A percentile compares a stretch with the other conserved stretches of the same genome.
Evolutionary conservation across 2,113 vertebrate species (phyloP).

Genomic region (Crotalus tigris): DNA sequence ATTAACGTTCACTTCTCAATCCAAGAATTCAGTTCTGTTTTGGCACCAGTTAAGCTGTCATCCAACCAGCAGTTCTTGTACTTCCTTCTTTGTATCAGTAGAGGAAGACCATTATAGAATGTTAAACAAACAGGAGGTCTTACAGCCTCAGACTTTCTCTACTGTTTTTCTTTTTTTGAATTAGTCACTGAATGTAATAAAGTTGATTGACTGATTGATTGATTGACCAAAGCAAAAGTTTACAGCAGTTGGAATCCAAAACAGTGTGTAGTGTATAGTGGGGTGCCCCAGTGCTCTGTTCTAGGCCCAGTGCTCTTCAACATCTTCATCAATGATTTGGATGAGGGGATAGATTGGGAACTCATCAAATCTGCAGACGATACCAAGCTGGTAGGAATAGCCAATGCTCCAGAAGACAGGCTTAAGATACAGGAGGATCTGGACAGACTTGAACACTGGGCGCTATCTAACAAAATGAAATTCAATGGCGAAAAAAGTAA

Average conservation of each 20-base stretch:
- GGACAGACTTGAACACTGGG: too few relatives aligned
- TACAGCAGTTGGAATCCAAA: not conserved
- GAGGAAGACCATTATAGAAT: not conserved
- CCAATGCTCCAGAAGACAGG: too few relatives aligned
- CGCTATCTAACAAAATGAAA: too few relatives aligned
- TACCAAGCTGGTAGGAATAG: too few relatives aligned
- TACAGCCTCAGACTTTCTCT: not conserved
- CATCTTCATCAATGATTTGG: too few relatives aligned
- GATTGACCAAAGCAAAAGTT: not conserved
- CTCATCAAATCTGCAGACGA: too few relatives aligned
- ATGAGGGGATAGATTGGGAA: too few relatives aligned
- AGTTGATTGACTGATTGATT: not conserved
- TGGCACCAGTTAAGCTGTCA: not conserved
- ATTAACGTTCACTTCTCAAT: not conserved
- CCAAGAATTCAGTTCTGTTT: not conserved
- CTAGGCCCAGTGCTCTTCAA: too few relatives aligned
- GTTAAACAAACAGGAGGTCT: not conserved
- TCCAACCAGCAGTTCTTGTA: not conserved
- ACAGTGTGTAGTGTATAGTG: too few relatives aligned
- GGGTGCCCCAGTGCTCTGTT: too few relatives aligned
- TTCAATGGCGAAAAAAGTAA: too few relatives aligned
- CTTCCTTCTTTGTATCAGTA: not conserved
- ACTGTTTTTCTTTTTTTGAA: not conserved
- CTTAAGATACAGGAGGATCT: too few relatives aligned
- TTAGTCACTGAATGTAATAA: not conserved